Conservation (phyloP, 2,113 vertebrate genomes). For the Symphodus melops region DNA sequence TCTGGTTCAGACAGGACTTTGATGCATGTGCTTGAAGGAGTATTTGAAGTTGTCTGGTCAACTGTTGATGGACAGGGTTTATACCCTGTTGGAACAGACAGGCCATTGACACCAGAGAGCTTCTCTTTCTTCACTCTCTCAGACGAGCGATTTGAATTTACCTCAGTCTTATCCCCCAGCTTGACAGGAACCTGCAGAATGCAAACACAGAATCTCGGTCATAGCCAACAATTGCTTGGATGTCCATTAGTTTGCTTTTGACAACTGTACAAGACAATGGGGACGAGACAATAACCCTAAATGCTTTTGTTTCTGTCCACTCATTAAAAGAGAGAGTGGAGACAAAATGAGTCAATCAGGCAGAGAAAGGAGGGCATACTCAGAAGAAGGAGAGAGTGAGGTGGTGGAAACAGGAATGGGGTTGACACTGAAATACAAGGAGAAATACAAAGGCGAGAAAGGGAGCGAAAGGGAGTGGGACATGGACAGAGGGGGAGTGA, state of each 20-base stretch:
- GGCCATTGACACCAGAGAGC: conserved; percentile 53
- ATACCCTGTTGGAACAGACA: conserved; percentile 50
- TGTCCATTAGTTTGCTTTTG: conserved; percentile 43
- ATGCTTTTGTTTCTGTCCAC: conserved; percentile 58
- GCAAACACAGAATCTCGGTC: conserved; percentile 60
- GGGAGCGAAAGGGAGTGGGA: conserved; percentile 62
- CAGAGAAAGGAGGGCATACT: conserved; percentile 70
- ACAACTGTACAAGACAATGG: conserved; percentile 35
- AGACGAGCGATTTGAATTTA: conserved; percentile 66
- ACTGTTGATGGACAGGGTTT: conserved; percentile 59
- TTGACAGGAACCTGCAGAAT: conserved; percentile 77
- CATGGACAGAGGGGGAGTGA: conserved; percentile 69
- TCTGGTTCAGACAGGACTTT: conserved; percentile 41
- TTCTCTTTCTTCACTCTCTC: conserved; percentile 76
- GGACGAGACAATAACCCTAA: conserved; percentile 42
- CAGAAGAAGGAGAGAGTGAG: conserved; percentile 65
- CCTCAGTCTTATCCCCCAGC: conserved; percentile 75
- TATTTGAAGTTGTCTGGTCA: conserved; percentile 47
- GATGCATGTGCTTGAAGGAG: conserved; percentile 38
- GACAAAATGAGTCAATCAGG: conserved; percentile 71
- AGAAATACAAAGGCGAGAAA: conserved; percentile 74
- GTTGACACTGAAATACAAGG: conserved; percentile 76
- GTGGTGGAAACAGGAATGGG: conserved; percentile 72
- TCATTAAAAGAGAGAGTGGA: conserved; percentile 58
- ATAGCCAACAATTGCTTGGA: conserved; percentile 33